Evolutionary conservation across 2,888 invertebrate species (phyloP).

Genomic region (Cheilosia pagana): DNA sequence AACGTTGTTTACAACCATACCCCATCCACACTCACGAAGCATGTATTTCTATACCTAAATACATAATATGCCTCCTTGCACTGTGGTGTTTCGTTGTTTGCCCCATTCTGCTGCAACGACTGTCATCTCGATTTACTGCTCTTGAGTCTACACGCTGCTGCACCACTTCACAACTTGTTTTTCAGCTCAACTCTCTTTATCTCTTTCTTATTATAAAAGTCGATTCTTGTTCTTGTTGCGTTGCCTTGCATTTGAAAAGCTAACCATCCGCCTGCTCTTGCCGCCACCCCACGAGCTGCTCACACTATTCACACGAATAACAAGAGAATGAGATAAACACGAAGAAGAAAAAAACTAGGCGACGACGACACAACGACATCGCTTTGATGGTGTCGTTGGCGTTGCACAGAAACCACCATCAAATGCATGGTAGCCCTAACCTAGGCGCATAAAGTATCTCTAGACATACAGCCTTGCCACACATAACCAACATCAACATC

Average conservation of each 20-base stretch:
- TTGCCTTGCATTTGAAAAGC: constrained; percentile 25
- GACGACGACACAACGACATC: constrained; percentile 21
- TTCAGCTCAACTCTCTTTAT: constrained; percentile 35
- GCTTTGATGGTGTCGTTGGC: constrained; percentile 40
- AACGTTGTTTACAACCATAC: constrained; percentile 53
- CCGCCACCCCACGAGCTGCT: constrained; percentile 3
- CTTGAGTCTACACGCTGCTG: constrained; percentile 12
- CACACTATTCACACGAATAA: constrained; percentile 32
- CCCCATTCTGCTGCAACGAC: constrained; percentile 1
- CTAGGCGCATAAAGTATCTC: constrained; percentile 66
- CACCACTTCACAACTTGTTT: constrained; percentile 49
- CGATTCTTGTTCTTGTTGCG: constrained; percentile 29
- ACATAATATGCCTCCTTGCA: not conserved
- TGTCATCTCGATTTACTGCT: constrained; percentile 38
- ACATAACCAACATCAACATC: constrained; percentile 65
- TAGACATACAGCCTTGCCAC: constrained; percentile 68
- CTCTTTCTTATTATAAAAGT: constrained; percentile 26
- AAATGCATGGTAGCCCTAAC: constrained; percentile 61
- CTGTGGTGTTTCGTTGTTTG: too few relatives aligned
- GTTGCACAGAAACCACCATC: constrained; percentile 50
- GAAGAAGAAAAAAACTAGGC: constrained; percentile 27
- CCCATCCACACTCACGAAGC: constrained; percentile 11
- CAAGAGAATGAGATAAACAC: constrained; percentile 28
- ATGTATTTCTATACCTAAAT: not conserved
- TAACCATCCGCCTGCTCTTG: not conserved